These are phyloP conservation scores for Acrobasis repandana DNA, from an alignment of 2,888 invertebrate genomes.

Conservation along the genomic window DNA sequence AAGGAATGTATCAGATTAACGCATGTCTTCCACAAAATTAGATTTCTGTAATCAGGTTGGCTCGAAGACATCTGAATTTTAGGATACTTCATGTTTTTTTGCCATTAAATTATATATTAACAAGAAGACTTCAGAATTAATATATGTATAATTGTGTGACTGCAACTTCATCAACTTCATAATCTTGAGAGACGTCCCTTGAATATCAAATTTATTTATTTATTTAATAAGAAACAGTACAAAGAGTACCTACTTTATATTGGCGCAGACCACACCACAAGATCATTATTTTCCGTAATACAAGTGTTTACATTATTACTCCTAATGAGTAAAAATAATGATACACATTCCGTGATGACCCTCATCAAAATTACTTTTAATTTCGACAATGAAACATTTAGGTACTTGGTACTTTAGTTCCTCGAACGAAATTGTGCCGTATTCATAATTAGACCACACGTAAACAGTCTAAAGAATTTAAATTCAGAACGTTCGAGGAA, in stretches of 20 bases:
- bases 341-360: slow-evolving; percentile 31
- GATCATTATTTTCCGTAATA: not conserved
- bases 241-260: not conserved
- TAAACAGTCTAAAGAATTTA: slow-evolving; percentile 72
- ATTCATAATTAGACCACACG: slow-evolving; percentile 81
- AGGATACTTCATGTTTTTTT: too few species aligned
- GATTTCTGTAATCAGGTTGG: too few species aligned
- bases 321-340: not conserved
- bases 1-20: too few species aligned
- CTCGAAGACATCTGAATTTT: too few species aligned
- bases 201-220: too few species aligned
- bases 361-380: slow-evolving; percentile 4
- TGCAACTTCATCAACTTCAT: too few species aligned
- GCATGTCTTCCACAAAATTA: too few species aligned
- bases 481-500: slow-evolving; percentile 73
- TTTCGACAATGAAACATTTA: slow-evolving; percentile 6
- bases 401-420: not conserved
- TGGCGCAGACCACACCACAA: not conserved
- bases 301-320: not conserved
- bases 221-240: too few species aligned
- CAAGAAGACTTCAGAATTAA: too few species aligned
- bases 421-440: slow-evolving; percentile 34
- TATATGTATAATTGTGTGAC: too few species aligned
- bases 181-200: too few species aligned
- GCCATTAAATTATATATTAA: too few species aligned